Evolutionary conservation across 2,888 invertebrate species (phyloP), one percentile per base, ranked within the genome.

Genomic region (Salticus scenicus): DNA sequence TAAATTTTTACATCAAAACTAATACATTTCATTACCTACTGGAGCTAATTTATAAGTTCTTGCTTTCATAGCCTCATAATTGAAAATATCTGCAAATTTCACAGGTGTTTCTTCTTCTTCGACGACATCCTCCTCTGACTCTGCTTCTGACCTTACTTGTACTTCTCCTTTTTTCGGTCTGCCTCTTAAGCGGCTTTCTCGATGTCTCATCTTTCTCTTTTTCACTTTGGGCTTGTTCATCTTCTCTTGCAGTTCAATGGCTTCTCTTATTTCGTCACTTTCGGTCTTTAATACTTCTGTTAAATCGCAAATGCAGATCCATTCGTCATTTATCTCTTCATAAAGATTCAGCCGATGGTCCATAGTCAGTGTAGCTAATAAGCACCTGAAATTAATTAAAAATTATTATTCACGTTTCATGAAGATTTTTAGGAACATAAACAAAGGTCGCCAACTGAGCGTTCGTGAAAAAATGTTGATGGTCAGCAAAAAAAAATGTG

Each of bases 281-380:
- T 67, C 67, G n/a, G 33, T 28, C n/a, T 72, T 64, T 5, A 63
- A 27, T 7, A 64, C 28, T 57, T 84, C 78, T n/a, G 74, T 74
- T 20, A 85, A 20, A 57, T 85, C 84, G 30, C 78, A 85, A 7
- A 85, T 41, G 28, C 47, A 63, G n/a, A 42, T 31, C 86, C 86
- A 86, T 41, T 80, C 70, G 20, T 72, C 57, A 8, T 86, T 63
- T 2, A n/a, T 33, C 47, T 80, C 86, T 31, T 86, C 80, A 41
- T 80, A 76, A 2, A 86, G 37, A 20, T 10, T 27, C 14, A 87
- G 63, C 10, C 87, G 51, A 51, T 87, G 87, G 47, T 87, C 87
- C 74, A 74, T 73, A 12, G 81, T 82, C 24, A 87, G 64, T 20
- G 77, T 73, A 20, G 87, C 87, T 63, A 87, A 69, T 33, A 82